Percentiles rank a stretch among this genome's conserved stretches.
Conservation (phyloP, 2,888 invertebrate genomes). For the Caenorhabditis sp. region DNA sequence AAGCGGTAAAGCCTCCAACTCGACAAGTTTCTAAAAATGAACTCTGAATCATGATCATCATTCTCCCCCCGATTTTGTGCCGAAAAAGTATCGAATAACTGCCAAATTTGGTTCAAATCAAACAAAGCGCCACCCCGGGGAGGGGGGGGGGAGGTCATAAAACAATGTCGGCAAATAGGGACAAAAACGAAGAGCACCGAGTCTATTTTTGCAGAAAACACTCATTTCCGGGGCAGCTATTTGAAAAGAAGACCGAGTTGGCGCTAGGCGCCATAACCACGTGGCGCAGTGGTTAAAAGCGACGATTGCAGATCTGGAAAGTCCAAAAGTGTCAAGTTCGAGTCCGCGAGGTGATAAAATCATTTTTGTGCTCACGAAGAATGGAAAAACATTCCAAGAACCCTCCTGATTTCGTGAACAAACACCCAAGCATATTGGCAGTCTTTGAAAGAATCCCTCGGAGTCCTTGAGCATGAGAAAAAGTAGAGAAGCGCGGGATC, state of each 20-base stretch:
- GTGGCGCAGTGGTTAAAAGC: too few relatives aligned
- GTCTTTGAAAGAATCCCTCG: not conserved
- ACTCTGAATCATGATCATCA: too few relatives aligned
- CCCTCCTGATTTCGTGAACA: too few relatives aligned
- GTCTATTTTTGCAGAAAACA: slow-evolving; percentile 19
- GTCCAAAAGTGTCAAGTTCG: not conserved
- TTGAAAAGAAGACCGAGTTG: too few relatives aligned
- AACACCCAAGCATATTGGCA: slow-evolving; percentile 5
- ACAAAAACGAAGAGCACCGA: too few relatives aligned
- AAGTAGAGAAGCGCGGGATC: not conserved
- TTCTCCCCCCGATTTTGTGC: too few relatives aligned
- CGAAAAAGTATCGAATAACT: slow-evolving; percentile 2
- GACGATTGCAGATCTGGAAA: not conserved
- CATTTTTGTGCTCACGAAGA: too few relatives aligned
- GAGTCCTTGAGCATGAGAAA: not conserved
- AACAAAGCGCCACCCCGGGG: slow-evolving; percentile 5
- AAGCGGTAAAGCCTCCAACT: too few relatives aligned
- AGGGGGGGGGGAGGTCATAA: slow-evolving; percentile 25
- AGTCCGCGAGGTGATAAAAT: not conserved
- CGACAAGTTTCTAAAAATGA: too few relatives aligned
- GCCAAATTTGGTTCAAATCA: slow-evolving; percentile 33
- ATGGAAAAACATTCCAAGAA: too few relatives aligned
- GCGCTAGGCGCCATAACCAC: too few relatives aligned
- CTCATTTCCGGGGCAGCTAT: too few relatives aligned
- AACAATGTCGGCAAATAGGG: slow-evolving; percentile 32